A percentile compares a stretch with the other conserved stretches of the same genome.
phyloP scores from a whole-genome alignment of 2,888 invertebrate species.

The Cephalotes varians region DNA sequence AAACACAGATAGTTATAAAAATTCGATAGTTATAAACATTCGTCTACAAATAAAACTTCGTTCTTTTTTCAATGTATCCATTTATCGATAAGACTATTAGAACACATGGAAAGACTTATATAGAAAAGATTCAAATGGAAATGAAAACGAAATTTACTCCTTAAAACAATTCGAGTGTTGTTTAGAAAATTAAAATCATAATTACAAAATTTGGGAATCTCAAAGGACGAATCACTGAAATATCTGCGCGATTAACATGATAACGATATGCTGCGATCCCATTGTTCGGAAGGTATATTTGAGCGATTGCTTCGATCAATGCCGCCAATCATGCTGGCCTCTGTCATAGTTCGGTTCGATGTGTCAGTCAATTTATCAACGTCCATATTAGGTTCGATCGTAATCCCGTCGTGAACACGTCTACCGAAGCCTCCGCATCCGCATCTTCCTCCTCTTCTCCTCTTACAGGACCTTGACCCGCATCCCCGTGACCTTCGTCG shows the following conservation, averaged over 20 bases:
- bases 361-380: constrained; percentile 15
- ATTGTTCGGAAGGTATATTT: neutral
- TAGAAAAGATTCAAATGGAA: neutral
- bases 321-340: constrained; percentile 47
- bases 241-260: neutral
- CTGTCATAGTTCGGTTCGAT: neutral
- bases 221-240: neutral
- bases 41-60: neutral
- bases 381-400: neutral
- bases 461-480: constrained; percentile 50
- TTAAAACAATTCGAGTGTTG: neutral
- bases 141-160: neutral
- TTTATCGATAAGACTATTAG: neutral
- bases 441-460: constrained; percentile 37
- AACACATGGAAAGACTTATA: neutral
- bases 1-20: neutral
- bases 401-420: neutral
- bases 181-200: neutral
- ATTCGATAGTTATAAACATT: constrained; percentile 19
- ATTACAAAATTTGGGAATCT: neutral
- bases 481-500: constrained; percentile 27
- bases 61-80: neutral
- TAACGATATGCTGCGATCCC: neutral
- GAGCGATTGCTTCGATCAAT: neutral
- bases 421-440: constrained; percentile 3